Conservation (phyloP, 2,113 vertebrate genomes). For the Formicarius rufipectus region DNA sequence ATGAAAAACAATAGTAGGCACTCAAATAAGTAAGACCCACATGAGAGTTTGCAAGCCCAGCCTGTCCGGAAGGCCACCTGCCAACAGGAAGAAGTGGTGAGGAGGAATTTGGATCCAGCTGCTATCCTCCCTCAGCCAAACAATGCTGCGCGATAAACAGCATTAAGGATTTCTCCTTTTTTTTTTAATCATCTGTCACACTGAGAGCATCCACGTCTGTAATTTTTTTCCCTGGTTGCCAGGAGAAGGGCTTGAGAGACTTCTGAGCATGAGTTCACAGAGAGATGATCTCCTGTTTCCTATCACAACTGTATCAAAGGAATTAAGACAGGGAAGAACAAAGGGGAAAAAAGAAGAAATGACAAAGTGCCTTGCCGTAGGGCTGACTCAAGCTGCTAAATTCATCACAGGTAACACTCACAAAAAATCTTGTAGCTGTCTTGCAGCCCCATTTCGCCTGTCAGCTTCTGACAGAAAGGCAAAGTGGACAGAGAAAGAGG, state of each 20-base stretch:
- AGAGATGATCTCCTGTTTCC: neutral
- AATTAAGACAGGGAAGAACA: neutral
- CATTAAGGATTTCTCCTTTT: neutral
- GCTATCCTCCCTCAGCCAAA: constrained; percentile 37
- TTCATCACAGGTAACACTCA: neutral
- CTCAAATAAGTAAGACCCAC: neutral
- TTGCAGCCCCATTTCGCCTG: neutral
- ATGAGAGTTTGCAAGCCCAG: neutral
- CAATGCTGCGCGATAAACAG: neutral
- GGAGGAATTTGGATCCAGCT: constrained; percentile 44
- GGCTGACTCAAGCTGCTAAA: neutral
- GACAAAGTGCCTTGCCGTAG: neutral
- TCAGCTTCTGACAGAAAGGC: neutral
- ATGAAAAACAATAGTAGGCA: neutral
- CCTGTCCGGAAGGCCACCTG: constrained; percentile 21
- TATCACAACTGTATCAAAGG: neutral
- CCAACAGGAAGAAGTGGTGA: constrained; percentile 46
- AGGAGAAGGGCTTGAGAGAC: constrained; percentile 3
- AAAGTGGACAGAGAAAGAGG: neutral
- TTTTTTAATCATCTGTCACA: neutral
- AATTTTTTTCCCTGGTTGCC: neutral
- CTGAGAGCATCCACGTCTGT: neutral
- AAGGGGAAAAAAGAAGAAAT: neutral
- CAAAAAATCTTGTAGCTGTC: neutral
- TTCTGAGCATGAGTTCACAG: neutral